Percentiles rank a stretch among this genome's conserved stretches.
phyloP scores from a whole-genome alignment of 2,113 vertebrate species.

The Copsychus sechellarum region DNA sequence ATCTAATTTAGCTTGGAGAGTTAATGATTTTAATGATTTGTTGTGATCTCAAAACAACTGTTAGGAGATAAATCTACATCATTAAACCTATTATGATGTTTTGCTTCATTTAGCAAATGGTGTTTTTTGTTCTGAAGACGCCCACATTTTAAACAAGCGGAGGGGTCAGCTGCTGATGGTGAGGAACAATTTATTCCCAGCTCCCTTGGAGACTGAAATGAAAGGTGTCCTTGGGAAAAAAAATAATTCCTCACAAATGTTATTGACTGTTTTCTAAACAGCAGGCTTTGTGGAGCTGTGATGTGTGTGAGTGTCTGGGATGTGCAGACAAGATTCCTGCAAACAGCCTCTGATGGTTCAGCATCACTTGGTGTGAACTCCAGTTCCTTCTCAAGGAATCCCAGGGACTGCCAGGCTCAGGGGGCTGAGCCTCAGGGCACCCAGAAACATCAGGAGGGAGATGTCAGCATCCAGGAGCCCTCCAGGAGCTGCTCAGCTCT shows the following conservation, averaged over 20 bases:
- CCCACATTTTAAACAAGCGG: slow-evolving; percentile 70
- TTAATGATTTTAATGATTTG: slow-evolving; percentile 83
- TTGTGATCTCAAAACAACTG: slow-evolving; percentile 81
- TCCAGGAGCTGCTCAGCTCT: background rate
- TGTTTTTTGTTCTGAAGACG: slow-evolving; percentile 59
- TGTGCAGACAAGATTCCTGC: background rate
- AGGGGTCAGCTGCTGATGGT: slow-evolving; percentile 43
- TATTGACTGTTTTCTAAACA: background rate
- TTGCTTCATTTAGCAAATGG: slow-evolving; percentile 80
- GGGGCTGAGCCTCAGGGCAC: background rate
- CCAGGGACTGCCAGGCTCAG: background rate
- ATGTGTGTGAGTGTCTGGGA: background rate
- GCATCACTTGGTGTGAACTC: background rate
- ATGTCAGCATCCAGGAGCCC: background rate
- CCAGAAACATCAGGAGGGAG: background rate
- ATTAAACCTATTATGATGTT: slow-evolving; percentile 77
- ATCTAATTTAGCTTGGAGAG: slow-evolving; percentile 75
- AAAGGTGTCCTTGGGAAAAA: slow-evolving; percentile 64
- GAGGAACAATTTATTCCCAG: slow-evolving; percentile 41
- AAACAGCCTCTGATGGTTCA: background rate
- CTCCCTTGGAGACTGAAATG: slow-evolving; percentile 39
- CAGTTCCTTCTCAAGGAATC: background rate
- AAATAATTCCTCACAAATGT: background rate
- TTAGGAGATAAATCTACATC: slow-evolving; percentile 78
- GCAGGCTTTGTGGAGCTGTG: background rate